Evolutionary conservation across 2,113 vertebrate genomes (phyloP), one percentile per base, ranked within the genome.

Genomic region (Cricetomys ansorgei): DNA sequence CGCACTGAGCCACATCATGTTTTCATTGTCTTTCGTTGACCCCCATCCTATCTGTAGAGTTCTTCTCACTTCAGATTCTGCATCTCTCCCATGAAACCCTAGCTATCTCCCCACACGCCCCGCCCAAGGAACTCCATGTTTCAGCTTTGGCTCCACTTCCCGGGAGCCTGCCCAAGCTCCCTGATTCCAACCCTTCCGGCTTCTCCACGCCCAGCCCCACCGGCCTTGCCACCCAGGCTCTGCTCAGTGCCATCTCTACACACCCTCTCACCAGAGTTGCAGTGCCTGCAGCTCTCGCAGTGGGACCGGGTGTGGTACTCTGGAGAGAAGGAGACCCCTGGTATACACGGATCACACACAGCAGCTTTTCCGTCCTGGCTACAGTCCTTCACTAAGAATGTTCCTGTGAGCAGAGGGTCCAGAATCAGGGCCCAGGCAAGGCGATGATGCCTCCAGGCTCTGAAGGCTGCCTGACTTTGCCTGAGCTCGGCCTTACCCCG

Each of bases 211-310:
- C 67, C 27, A 40, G 59, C 40, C 34, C 27, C 50, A 9, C 57
- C 7, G 7, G 27, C 37, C 59, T 50, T 6, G 59, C 53, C 27
- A 19, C 77, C 75, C 76, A 23, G 3, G 16, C 1, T 1, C 31
- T 12, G 19, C 29, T 25, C n/a, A 25, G 2, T 5, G 69, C 19
- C 37, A 11, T 53, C 13, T 3, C 57, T 17, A 16, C 29, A 62
- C 37, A 25, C 59, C 17, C 0, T 80, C 97, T 97, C 92, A 98
- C 97, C 97, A 12, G 91, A 96, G 92, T 96, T 85, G 34, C 97
- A 98, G 62, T 97, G 95, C 59, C 96, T 96, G 48, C 97, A 98
- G 94, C 91, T 97, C 70, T 98, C 97, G 2, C 97, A 98, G 87
- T 98, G 97, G 70, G 57, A 93, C 65, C 97, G 87, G 85, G 29